Conservation (phyloP, 2,888 invertebrate genomes). For the Meteorus colon region DNA sequence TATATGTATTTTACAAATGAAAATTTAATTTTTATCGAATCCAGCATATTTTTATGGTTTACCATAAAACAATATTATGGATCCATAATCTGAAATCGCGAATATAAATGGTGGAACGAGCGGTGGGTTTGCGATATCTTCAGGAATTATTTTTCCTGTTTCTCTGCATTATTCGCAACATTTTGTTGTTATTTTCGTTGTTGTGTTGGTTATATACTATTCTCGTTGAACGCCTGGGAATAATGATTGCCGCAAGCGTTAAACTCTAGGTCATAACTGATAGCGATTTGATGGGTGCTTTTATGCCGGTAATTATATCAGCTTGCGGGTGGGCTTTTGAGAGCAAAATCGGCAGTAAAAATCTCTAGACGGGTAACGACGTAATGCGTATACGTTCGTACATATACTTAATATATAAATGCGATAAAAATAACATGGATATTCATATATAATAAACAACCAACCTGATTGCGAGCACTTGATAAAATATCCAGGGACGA, state of each 20-base stretch:
- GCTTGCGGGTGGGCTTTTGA: conserved; percentile 17
- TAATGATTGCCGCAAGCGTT: conserved; percentile 32
- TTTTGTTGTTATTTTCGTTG: conserved; percentile 15
- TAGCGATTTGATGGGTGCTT: conserved; percentile 39
- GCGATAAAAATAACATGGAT: too few relatives aligned
- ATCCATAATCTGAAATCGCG: conserved; percentile 2
- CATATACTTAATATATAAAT: neutral
- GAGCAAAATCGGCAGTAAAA: conserved; percentile 9
- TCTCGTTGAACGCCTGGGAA: conserved; percentile 37
- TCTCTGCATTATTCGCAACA: neutral
- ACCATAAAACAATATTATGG: neutral
- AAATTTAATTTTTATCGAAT: neutral
- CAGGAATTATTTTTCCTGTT: neutral
- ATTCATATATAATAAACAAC: too few relatives aligned
- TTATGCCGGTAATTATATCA: conserved; percentile 41
- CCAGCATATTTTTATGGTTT: conserved; percentile 9
- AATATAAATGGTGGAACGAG: neutral
- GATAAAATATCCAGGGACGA: too few relatives aligned
- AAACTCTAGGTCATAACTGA: conserved; percentile 36
- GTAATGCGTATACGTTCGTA: neutral
- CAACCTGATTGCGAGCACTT: too few relatives aligned
- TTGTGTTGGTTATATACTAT: conserved; percentile 6
- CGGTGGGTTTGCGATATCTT: neutral
- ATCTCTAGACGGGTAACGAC: neutral
- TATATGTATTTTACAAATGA: neutral